phyloP scores from a whole-genome alignment of 2,888 invertebrate species.

The Drosophila macrospina region DNA sequence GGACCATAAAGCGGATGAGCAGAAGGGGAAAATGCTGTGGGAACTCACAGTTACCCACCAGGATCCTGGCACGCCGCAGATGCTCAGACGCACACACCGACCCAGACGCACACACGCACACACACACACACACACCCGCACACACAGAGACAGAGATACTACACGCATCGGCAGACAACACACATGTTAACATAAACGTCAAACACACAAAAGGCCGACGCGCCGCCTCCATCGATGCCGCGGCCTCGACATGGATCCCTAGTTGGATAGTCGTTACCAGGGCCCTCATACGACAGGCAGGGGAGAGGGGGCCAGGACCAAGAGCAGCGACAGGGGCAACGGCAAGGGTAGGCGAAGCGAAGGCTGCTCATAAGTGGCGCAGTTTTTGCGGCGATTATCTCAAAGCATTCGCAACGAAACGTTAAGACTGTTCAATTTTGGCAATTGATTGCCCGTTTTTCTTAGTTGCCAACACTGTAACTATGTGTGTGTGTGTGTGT shows the following conservation, averaged over 20 bases:
- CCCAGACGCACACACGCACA: constrained; percentile 17
- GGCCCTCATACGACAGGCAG: constrained; percentile 16
- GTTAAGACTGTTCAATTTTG: constrained; percentile 79
- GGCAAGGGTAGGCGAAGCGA: constrained; percentile 6
- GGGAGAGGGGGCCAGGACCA: not conserved
- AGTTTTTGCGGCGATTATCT: constrained; percentile 77
- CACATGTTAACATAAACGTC: constrained; percentile 82
- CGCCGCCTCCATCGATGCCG: constrained; percentile 27
- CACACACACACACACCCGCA: constrained; percentile 18
- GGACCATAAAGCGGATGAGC: constrained; percentile 47
- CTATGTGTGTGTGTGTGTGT: not conserved
- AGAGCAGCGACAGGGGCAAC: not conserved
- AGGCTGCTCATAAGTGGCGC: constrained; percentile 66
- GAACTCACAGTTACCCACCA: constrained; percentile 46
- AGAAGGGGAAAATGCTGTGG: constrained; percentile 39
- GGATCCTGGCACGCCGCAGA: constrained; percentile 75
- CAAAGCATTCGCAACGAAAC: constrained; percentile 59
- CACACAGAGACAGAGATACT: constrained; percentile 45
- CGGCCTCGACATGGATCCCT: constrained; percentile 52
- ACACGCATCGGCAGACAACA: constrained; percentile 74
- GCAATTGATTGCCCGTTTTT: constrained; percentile 77
- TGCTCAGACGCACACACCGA: constrained; percentile 53
- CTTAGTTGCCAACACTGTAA: constrained; percentile 9
- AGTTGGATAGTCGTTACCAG: constrained; percentile 44
- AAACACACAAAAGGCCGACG: constrained; percentile 75